A percentile compares a stretch with the other conserved stretches of the same genome.
phyloP scores from a whole-genome alignment of 2,797 vertebrate species.

The Sarcophilus harrisii region DNA sequence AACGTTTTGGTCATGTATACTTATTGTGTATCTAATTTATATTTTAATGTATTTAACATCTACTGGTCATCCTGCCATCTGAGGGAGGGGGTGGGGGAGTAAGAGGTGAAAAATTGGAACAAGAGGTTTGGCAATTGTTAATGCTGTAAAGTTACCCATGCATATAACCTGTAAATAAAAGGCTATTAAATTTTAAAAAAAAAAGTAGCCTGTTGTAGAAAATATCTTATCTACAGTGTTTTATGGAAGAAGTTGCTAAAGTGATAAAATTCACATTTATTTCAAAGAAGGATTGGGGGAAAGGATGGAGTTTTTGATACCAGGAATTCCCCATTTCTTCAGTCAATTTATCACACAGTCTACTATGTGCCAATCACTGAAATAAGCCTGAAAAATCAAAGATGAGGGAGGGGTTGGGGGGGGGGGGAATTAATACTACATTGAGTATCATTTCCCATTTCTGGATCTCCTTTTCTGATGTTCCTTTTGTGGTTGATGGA shows the following conservation, averaged over 20 bases:
- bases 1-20: too few relatives aligned
- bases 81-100: too few relatives aligned
- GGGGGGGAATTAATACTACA: neutral
- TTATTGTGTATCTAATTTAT: too few relatives aligned
- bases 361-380: neutral
- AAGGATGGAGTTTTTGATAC: neutral
- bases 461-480: neutral
- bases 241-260: conserved; percentile 23
- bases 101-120: too few relatives aligned
- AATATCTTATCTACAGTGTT: neutral
- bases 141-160: too few relatives aligned
- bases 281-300: neutral
- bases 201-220: neutral
- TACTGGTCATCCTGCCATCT: too few relatives aligned
- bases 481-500: conserved; percentile 14
- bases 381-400: neutral
- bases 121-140: too few relatives aligned
- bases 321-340: neutral
- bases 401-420: neutral
- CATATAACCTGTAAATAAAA: too few relatives aligned
- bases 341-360: neutral
- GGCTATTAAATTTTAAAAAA: too few relatives aligned
- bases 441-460: neutral
- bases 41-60: too few relatives aligned
- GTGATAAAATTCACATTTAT: neutral